These are phyloP conservation scores for Sander vitreus DNA, from an alignment of 2,113 vertebrate species.

Conservation along the genomic window DNA sequence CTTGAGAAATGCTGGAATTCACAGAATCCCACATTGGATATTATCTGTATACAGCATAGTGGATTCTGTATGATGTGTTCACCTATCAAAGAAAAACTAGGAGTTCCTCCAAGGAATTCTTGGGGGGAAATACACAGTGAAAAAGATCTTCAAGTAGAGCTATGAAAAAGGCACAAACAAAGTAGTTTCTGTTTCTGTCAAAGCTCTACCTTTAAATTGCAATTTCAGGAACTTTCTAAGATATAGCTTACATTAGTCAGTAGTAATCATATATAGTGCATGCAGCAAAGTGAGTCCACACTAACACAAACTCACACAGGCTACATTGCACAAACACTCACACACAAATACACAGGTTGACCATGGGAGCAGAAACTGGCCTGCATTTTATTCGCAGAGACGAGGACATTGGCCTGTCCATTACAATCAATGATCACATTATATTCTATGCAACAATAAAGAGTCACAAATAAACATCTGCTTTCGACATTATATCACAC, in stretches of 20 bases:
- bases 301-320: neutral
- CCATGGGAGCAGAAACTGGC: slow-evolving; percentile 39
- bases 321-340: slow-evolving; percentile 4
- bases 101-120: slow-evolving; percentile 33
- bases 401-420: slow-evolving; percentile 35
- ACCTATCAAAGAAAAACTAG: slow-evolving; percentile 3
- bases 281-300: neutral
- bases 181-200: too few relatives aligned
- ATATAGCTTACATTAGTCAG: neutral
- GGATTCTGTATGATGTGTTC: slow-evolving; percentile 4
- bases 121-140: neutral
- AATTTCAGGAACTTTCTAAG: slow-evolving; percentile 15
- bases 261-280: neutral
- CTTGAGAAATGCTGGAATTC: neutral
- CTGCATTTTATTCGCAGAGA: slow-evolving; percentile 68
- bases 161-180: too few relatives aligned
- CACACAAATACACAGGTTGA: slow-evolving; percentile 28
- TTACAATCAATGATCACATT: slow-evolving; percentile 71
- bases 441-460: slow-evolving; percentile 60
- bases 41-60: neutral
- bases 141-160: neutral
- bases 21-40: neutral
- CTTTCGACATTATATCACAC: slow-evolving; percentile 55
- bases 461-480: slow-evolving; percentile 70
- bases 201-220: neutral